Percentiles rank a stretch among this genome's conserved stretches.
Conservation (phyloP, 2,797 vertebrate species). For the Semaprochilodus insignis region DNA sequence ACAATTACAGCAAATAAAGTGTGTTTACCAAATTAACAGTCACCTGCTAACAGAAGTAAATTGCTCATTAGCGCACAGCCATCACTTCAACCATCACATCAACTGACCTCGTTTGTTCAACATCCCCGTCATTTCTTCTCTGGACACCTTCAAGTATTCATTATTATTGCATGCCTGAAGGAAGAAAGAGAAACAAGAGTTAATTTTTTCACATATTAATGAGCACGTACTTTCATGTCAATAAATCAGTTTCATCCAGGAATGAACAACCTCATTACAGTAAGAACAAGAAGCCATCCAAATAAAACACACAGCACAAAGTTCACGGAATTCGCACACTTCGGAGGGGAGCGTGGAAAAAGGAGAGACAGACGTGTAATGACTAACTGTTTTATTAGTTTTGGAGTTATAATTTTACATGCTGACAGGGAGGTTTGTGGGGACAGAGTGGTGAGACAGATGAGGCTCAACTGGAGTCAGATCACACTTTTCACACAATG, state of each 20-base stretch:
- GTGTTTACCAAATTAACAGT: not conserved
- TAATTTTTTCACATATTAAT: not conserved
- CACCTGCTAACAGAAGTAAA: not conserved
- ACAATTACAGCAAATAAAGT: not conserved
- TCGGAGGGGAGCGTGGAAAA: not conserved
- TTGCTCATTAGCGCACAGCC: not conserved
- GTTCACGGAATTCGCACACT: conserved; percentile 4
- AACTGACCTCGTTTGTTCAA: conserved; percentile 68
- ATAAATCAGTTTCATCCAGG: not conserved
- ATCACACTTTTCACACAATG: conserved; percentile 27
- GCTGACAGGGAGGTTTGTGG: not conserved
- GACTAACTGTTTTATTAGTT: conserved; percentile 6
- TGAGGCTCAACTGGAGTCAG: not conserved
- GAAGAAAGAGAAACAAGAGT: conserved; percentile 15
- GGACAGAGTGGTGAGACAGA: not conserved
- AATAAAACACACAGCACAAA: not conserved
- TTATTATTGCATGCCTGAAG: conserved; percentile 85
- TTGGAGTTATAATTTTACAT: conserved; percentile 1
- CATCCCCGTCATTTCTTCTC: conserved; percentile 78
- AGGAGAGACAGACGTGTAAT: not conserved
- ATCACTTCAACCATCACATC: not conserved
- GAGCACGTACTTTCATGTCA: not conserved
- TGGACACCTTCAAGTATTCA: conserved; percentile 82
- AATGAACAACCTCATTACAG: not conserved
- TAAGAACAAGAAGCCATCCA: not conserved